Base-by-base conservation (phyloP, 2,113 vertebrate species). In the Lampris incognitus region DNA sequence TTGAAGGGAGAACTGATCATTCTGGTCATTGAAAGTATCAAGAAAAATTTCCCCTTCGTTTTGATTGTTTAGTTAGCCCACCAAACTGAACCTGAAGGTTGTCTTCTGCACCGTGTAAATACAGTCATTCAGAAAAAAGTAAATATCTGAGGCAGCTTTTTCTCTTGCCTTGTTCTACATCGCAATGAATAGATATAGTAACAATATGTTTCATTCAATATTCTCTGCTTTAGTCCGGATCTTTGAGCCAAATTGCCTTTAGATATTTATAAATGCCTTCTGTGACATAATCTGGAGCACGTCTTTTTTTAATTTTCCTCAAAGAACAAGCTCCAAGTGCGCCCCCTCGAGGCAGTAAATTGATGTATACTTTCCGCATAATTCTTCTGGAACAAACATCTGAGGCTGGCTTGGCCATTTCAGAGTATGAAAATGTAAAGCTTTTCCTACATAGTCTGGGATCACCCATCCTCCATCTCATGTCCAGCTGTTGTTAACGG, bases 311-410 rank as follows among this genome's bases (percentile, higher is more conserved):
- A 24, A 24, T 67, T 87, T 70, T 92, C 85, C 60, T 88, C 87
- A 71, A 87, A 93, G 40, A 92, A 93, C 67, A 93, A 69, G 54
- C 91, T 90, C 91, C 92, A 92, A 1, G 92, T 91, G 3, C 92
- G 89, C 24, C 1, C 90, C 91, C 51, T 92, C 90, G 39, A 93
- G 72, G 37, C 91, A 93, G 40, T 89, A 88, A 0, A 93, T 92
- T 7, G 75, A 87, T 0, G 60, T 37, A 55, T 93, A 92, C 64
- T 86, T 91, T 58, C 88, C 88, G 5, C 89, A 87, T 37, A 90
- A 55, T 1, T 86, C 84, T 9, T 62, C 38, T n/a, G 92, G 89
- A 38, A 91, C 88, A 74, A 93, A 93, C 90, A 92, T 93, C 59
- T 90, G 90, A 7, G 91, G 92, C 6, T 89, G 81, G 6, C 69